Percentiles rank a stretch among this genome's conserved stretches.
phyloP scores from a whole-genome alignment of 1,140 invertebrate species.

The Choristoneura fumiferana region DNA sequence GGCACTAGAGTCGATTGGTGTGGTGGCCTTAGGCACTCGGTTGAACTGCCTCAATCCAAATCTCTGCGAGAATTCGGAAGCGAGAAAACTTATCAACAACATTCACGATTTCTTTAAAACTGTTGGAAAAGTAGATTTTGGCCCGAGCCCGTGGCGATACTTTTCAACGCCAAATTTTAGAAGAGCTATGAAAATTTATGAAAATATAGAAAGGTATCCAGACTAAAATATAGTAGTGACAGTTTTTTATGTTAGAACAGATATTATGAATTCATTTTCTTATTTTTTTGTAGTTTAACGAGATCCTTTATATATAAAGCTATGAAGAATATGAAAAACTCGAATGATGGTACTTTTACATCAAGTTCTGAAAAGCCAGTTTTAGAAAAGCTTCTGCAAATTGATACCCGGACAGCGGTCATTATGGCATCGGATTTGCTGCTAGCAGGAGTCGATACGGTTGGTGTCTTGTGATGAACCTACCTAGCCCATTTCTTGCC shows the following conservation, averaged over 20 bases:
- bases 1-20: conserved; percentile 84
- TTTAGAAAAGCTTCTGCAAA: conserved; percentile 77
- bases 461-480: conserved; percentile 33
- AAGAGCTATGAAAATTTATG: conserved; percentile 70
- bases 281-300: conserved; percentile 36
- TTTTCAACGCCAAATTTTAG: conserved; percentile 79
- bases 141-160: conserved; percentile 81
- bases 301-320: conserved; percentile 39
- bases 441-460: conserved; percentile 88
- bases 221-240: background rate
- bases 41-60: conserved; percentile 80
- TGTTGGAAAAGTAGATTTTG: conserved; percentile 80
- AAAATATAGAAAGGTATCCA: conserved; percentile 45
- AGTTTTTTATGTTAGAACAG: no score
- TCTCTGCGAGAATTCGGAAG: conserved; percentile 77
- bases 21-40: conserved; percentile 83
- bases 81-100: conserved; percentile 79
- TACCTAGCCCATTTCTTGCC: no score
- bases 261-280: background rate
- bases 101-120: conserved; percentile 81
- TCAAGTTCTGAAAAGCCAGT: conserved; percentile 60
- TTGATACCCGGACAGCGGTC: conserved; percentile 77
- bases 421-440: conserved; percentile 87
- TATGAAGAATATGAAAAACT: conserved; percentile 7
- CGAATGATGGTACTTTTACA: conserved; percentile 15